Conservation (phyloP, 2,113 vertebrate species). For the Vimba vimba region DNA sequence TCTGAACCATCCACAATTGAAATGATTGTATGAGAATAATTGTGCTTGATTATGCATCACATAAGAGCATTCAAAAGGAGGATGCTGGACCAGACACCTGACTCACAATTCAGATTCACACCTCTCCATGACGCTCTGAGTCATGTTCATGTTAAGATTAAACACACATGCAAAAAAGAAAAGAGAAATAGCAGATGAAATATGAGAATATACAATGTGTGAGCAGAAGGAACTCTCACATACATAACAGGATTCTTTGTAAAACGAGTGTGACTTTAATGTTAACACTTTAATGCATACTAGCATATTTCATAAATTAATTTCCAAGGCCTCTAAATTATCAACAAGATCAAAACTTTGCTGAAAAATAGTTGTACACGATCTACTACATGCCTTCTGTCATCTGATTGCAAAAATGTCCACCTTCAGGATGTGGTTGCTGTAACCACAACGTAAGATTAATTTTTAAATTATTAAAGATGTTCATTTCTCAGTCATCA, state of each 20-base stretch:
- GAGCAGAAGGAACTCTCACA: background rate
- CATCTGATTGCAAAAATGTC: background rate
- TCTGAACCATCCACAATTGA: background rate
- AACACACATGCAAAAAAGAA: background rate
- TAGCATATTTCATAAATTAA: background rate
- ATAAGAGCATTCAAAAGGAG: slow-evolving; percentile 6
- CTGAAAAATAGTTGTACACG: background rate
- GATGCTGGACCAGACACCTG: slow-evolving; percentile 27
- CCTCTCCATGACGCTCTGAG: background rate
- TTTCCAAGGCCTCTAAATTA: background rate
- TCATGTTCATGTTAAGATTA: background rate
- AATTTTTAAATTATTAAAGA: too few relatives aligned
- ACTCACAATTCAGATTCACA: slow-evolving; percentile 9
- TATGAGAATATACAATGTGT: background rate
- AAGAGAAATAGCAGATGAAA: background rate
- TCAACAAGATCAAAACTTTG: background rate
- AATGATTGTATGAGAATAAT: background rate
- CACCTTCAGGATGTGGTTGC: background rate
- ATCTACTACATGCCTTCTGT: background rate
- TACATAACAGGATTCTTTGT: background rate
- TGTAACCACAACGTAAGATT: background rate
- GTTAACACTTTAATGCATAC: background rate
- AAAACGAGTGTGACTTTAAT: background rate
- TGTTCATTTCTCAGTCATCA: background rate
- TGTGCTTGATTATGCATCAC: slow-evolving; percentile 14